These are phyloP conservation scores for Paracyclopina nana DNA, from an alignment of 1,140 invertebrate genomes.

Conservation along the genomic window DNA sequence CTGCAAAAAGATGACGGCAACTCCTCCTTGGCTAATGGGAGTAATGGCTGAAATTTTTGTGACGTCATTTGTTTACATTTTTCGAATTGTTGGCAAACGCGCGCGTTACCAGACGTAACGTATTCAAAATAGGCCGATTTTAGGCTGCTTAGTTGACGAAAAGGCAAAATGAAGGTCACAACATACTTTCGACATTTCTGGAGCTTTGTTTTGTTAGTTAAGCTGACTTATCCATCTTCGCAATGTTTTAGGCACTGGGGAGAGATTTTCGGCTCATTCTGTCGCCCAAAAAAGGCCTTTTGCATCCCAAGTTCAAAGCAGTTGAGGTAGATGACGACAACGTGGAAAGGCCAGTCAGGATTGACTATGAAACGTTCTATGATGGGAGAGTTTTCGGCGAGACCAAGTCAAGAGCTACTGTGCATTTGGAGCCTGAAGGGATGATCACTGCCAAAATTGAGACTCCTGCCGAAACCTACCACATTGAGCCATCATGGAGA, in stretches of 20 bases:
- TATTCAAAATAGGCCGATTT: too few relatives aligned
- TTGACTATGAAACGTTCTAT: constrained; percentile 60
- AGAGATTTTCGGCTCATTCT: constrained; percentile 26
- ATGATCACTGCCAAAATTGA: constrained; percentile 36
- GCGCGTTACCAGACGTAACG: too few relatives aligned
- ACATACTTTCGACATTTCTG: too few relatives aligned
- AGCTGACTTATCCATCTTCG: too few relatives aligned
- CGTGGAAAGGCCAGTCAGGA: not conserved
- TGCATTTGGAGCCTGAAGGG: constrained; percentile 62
- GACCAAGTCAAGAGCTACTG: constrained; percentile 46
- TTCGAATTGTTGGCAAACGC: too few relatives aligned
- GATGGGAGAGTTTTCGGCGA: constrained; percentile 72
- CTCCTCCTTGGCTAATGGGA: too few relatives aligned
- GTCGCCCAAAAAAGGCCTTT: not conserved
- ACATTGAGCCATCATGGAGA: constrained; percentile 7
- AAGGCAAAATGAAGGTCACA: too few relatives aligned
- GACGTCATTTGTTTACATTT: too few relatives aligned
- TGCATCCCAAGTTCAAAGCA: constrained; percentile 3
- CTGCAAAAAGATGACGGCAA: too few relatives aligned
- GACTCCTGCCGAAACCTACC: not conserved
- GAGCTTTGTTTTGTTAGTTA: too few relatives aligned
- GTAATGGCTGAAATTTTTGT: too few relatives aligned
- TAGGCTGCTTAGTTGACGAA: too few relatives aligned
- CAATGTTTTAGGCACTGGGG: constrained; percentile 53
- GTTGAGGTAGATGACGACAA: constrained; percentile 14